These are phyloP conservation scores for Bujurquina vittata DNA, from an alignment of 2,113 vertebrate species.

Conservation along the genomic window DNA sequence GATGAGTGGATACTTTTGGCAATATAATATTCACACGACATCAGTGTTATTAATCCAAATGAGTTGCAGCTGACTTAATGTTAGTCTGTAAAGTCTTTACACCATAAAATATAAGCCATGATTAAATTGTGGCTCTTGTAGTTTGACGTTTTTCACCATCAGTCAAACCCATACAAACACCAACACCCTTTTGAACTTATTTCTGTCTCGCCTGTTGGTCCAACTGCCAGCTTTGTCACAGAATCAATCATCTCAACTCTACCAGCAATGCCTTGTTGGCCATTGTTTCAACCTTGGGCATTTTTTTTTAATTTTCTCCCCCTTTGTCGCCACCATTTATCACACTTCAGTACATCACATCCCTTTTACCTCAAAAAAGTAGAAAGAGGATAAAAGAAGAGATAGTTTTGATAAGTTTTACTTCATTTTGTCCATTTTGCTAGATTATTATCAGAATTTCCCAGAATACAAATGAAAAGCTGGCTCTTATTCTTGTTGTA, in stretches of 20 bases:
- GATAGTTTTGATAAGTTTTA: neutral
- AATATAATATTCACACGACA: too few relatives aligned
- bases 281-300: constrained; percentile 70
- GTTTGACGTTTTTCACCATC: too few relatives aligned
- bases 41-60: too few relatives aligned
- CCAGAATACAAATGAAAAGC: neutral
- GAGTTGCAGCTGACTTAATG: too few relatives aligned
- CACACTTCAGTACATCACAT: constrained; percentile 28
- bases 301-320: constrained; percentile 16
- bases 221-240: constrained; percentile 58
- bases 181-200: constrained; percentile 21
- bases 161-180: neutral
- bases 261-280: constrained; percentile 57
- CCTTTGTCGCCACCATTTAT: constrained; percentile 61
- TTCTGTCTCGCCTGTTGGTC: constrained; percentile 25
- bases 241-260: constrained; percentile 67
- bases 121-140: too few relatives aligned
- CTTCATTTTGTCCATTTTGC: neutral
- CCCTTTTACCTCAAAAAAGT: neutral
- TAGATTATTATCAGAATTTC: neutral
- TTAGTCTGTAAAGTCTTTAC: too few relatives aligned
- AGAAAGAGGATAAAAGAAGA: neutral
- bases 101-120: too few relatives aligned
- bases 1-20: too few relatives aligned
- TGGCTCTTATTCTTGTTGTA: neutral